A percentile compares a stretch with the other conserved stretches of the same genome.
phyloP scores from a whole-genome alignment of 2,888 invertebrate genomes.

The Cephonodes hylas region DNA sequence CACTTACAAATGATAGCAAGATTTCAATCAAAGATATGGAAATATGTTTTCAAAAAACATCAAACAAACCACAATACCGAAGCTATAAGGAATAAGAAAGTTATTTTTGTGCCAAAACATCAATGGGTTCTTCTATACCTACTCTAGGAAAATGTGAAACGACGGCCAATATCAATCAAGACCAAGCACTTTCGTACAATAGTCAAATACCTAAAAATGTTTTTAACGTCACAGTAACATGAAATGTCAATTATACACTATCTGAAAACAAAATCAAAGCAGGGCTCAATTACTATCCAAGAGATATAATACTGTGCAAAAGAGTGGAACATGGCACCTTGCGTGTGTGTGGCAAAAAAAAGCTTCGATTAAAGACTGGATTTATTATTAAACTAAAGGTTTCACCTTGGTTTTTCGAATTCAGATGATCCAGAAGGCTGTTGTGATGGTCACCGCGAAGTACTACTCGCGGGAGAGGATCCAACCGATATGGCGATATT shows the following conservation, averaged over 20 bases:
- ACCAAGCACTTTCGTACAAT: background rate
- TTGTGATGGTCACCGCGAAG: too few species aligned
- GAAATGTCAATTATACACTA: background rate
- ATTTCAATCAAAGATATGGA: conserved; percentile 16
- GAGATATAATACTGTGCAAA: conserved; percentile 32
- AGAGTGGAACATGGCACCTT: conserved; percentile 33
- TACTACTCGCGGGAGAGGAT: too few species aligned
- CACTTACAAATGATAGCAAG: background rate
- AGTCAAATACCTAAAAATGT: background rate
- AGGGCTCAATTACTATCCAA: background rate
- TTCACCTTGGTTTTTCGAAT: too few species aligned
- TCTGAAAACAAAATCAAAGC: background rate
- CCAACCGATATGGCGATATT: too few species aligned
- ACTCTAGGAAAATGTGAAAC: background rate
- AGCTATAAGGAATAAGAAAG: background rate
- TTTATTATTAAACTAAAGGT: too few species aligned
- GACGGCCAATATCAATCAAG: background rate
- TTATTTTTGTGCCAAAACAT: background rate
- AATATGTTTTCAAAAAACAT: conserved; percentile 28
- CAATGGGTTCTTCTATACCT: background rate
- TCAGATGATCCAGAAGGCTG: too few species aligned
- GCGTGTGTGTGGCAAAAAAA: too few species aligned
- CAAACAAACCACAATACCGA: conserved; percentile 10
- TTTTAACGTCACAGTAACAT: background rate
- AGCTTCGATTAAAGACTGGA: too few species aligned